Percentiles rank a stretch among this genome's conserved stretches.
Evolutionary conservation across 2,113 vertebrate species (phyloP).

Genomic region (Ochotona curzoniae): DNA sequence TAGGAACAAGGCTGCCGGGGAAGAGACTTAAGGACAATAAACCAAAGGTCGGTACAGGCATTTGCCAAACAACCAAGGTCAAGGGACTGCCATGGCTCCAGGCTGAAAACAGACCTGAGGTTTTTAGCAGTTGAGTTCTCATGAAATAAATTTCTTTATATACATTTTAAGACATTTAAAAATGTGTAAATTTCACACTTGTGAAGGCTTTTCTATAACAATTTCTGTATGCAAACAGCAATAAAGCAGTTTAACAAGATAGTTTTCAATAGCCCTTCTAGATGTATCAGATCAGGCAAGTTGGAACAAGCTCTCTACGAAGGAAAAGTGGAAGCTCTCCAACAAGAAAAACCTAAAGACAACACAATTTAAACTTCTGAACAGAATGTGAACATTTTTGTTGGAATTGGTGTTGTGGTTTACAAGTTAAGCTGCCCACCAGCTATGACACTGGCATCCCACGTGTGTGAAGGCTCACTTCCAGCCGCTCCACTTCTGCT

Average conservation of each 20-base stretch:
- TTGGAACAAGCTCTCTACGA: background rate
- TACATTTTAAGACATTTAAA: background rate
- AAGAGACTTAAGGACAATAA: background rate
- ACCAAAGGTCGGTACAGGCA: background rate
- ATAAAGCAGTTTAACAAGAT: background rate
- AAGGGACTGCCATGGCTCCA: background rate
- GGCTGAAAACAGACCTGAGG: background rate
- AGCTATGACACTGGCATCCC: too few relatives aligned
- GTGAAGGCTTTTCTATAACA: too few relatives aligned
- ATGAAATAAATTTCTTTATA: slow-evolving; percentile 1
- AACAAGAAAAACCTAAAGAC: background rate
- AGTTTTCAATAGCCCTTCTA: background rate
- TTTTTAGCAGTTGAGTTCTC: background rate
- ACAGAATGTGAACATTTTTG: background rate
- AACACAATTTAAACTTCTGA: background rate
- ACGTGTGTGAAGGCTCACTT: too few relatives aligned
- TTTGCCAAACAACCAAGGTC: background rate
- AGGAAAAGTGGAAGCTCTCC: background rate
- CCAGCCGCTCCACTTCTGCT: too few relatives aligned
- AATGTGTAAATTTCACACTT: too few relatives aligned
- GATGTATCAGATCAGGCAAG: background rate
- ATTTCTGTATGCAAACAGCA: background rate
- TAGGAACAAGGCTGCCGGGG: background rate
- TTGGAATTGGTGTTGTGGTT: too few relatives aligned
- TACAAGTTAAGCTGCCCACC: too few relatives aligned